phyloP scores from a whole-genome alignment of 1,140 invertebrate genomes.

The Hypothenemus hampei region DNA sequence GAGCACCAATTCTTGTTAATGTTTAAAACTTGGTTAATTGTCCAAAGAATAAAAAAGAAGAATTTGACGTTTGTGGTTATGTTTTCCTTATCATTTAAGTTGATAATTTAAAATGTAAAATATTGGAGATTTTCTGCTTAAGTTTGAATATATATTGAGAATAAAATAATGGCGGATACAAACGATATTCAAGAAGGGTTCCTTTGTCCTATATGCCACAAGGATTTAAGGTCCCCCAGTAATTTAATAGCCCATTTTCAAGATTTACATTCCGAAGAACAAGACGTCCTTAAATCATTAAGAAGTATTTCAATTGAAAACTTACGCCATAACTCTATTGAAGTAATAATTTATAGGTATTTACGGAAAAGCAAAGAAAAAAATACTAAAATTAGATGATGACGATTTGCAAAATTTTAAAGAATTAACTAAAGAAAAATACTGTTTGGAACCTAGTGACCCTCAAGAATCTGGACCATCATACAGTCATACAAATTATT shows the following conservation, averaged over 20 bases:
- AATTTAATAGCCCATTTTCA: constrained; percentile 85
- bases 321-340: background rate
- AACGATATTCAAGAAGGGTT: constrained; percentile 67
- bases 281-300: constrained; percentile 83
- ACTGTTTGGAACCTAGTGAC: constrained; percentile 46
- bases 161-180: constrained; percentile 12
- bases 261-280: constrained; percentile 80
- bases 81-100: too few species aligned
- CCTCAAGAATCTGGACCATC: constrained; percentile 62
- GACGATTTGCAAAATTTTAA: constrained; percentile 54
- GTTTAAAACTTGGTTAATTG: too few species aligned
- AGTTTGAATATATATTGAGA: too few species aligned
- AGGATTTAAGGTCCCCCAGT: constrained; percentile 76
- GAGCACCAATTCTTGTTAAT: too few species aligned
- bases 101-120: too few species aligned
- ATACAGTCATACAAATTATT: constrained; percentile 69
- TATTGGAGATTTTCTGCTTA: too few species aligned
- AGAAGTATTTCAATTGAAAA: constrained; percentile 62
- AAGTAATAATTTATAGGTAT: constrained; percentile 55
- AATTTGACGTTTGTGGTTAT: too few species aligned
- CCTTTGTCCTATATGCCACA: constrained; percentile 88
- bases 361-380: constrained; percentile 84
- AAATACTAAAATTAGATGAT: constrained; percentile 76
- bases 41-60: too few species aligned
- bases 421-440: constrained; percentile 42